Conservation (phyloP, 1,140 invertebrate genomes). For the Oncopodura yosiiana region DNA sequence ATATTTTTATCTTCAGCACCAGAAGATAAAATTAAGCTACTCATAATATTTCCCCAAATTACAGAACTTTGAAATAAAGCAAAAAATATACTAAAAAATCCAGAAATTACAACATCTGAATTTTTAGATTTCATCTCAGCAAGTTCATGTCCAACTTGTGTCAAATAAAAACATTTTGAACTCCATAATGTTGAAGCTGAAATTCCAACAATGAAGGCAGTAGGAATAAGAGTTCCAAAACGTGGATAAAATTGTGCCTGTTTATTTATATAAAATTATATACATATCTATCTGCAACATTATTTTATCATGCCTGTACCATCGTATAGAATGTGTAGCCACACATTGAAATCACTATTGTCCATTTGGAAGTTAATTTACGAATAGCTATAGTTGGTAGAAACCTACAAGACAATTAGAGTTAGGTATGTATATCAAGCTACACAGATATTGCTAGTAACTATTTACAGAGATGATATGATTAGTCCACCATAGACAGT, state of each 20-base stretch:
- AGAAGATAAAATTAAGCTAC: conserved; percentile 70
- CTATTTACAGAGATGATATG: not conserved
- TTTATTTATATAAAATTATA: conserved; percentile 57
- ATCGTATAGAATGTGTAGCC: no score
- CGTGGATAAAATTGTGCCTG: conserved; percentile 81
- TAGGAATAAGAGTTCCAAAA: conserved; percentile 81
- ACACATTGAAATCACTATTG: no score
- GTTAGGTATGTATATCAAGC: no score
- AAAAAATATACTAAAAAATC: conserved; percentile 97
- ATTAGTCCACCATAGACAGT: not conserved
- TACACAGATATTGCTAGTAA: no score
- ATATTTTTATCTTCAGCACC: conserved; percentile 48
- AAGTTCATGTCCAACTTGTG: conserved; percentile 78
- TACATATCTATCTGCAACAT: no score
- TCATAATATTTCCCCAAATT: conserved; percentile 86
- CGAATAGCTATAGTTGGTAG: not conserved
- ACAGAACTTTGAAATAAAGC: conserved; percentile 90
- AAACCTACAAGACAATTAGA: no score
- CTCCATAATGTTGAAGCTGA: conserved; percentile 88
- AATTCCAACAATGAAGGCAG: conserved; percentile 73
- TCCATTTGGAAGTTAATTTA: no score
- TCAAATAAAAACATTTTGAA: conserved; percentile 85
- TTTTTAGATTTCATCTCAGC: conserved; percentile 76
- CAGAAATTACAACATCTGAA: conserved; percentile 77
- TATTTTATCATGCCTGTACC: no score